phyloP scores from a whole-genome alignment of 2,113 vertebrate species.

The Gobius niger region DNA sequence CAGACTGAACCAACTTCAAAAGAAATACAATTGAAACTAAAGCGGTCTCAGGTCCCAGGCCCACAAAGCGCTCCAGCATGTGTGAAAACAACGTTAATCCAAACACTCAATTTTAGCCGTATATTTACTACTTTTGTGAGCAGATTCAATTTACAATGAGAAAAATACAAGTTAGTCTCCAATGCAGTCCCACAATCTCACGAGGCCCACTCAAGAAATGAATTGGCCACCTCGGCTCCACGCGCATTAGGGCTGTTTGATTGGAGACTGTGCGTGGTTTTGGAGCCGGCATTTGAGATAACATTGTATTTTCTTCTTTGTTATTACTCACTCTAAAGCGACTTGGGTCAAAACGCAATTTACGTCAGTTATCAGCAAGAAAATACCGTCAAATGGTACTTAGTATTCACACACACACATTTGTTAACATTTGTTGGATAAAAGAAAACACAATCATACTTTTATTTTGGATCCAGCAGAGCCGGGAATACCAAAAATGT shows the following conservation, averaged over 20 bases:
- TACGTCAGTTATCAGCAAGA: constrained; percentile 2
- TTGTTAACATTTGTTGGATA: not conserved
- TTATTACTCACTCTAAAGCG: not conserved
- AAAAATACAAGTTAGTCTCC: not conserved
- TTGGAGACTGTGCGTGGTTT: not conserved
- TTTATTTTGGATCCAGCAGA: not conserved
- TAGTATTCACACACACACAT: not conserved
- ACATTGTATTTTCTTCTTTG: not conserved
- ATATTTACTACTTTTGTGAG: not conserved
- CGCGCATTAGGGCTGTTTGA: not conserved
- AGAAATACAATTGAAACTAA: no score
- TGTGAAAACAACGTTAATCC: no score
- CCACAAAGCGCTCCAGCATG: no score
- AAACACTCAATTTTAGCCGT: no score
- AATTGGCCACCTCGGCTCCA: constrained; percentile 1
- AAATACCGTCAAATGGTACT: not conserved
- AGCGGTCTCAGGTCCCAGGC: no score
- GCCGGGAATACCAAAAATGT: not conserved
- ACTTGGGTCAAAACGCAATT: constrained; percentile 6
- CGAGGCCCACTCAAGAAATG: not conserved
- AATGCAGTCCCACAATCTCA: not conserved
- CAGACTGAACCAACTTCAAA: no score
- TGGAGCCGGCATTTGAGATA: not conserved
- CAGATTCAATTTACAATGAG: not conserved
- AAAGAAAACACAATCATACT: not conserved